Evolutionary conservation across 2,888 invertebrate species (phyloP), one percentile per base, ranked within the genome.

Genomic region (Leptothorax acervorum): DNA sequence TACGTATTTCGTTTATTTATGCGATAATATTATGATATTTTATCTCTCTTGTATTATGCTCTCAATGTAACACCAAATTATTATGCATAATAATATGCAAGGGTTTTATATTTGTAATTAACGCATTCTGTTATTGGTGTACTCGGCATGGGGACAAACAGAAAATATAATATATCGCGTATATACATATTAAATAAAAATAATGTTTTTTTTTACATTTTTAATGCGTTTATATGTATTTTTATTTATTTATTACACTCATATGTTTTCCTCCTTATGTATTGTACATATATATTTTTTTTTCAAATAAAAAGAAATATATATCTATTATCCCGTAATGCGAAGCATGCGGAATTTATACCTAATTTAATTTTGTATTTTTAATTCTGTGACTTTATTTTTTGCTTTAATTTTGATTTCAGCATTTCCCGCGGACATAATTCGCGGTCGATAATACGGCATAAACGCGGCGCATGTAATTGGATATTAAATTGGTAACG

Each of bases 401-500:
- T 65, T 57, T 53, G 55, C 2, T 79, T 48, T 70, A 23, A 57
- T 60, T 70, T 60, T 70, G 31, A 57, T 60, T 76, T 76, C 15
- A 70, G 18, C 2, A 18, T 18, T 28, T 4, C 15, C 31, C 39
- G 35, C 12, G 35, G 48, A 71, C n/a, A 51, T 60, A 60, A 60
- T 60, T 60, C 39, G 23, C 39, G 45, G 18, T 70, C 11, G 57
- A 79, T 60, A 60, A 71, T 79, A 60, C 60, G 39, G 9, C 28
- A 48, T 71, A 55, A 28, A 79, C 12, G 31, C 48, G 31, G 71
- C 48, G 73, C 23, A n/a, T 71, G 79, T 81, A 81, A 81, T 81
- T 81, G 71, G 60, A 71, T 81, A 81, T 81, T 71, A 81, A 79
- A 81, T 81, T 81, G 73, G 28, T 71, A 81, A 81, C 73, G 73